Percentiles rank a stretch among this genome's conserved stretches.
phyloP scores from a whole-genome alignment of 1,140 invertebrate genomes.

The Zelostemma sp. region DNA sequence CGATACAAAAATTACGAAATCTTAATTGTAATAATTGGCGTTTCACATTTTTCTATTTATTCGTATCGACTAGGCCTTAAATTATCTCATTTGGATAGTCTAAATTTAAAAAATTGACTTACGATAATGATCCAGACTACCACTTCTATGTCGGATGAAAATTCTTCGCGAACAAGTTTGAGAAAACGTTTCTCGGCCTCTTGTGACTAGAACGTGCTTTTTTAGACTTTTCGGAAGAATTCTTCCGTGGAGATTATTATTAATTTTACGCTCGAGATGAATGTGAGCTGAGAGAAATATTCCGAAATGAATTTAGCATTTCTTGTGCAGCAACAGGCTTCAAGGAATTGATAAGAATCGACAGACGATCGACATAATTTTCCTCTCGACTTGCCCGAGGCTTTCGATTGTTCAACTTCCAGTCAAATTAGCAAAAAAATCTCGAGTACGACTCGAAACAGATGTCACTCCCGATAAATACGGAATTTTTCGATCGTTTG shows the following conservation, averaged over 20 bases:
- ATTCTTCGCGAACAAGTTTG: background rate
- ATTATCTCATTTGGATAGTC: background rate
- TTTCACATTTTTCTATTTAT: conserved; percentile 1
- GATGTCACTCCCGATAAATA: no score
- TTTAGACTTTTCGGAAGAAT: background rate
- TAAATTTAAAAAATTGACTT: conserved; percentile 3
- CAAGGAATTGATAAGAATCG: background rate
- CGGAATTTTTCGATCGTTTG: no score
- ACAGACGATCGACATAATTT: no score
- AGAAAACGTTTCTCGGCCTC: background rate
- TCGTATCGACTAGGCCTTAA: background rate
- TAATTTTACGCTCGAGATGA: background rate
- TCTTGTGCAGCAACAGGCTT: background rate
- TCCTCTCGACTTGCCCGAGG: background rate
- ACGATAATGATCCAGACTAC: background rate
- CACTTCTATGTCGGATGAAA: background rate
- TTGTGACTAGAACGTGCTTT: background rate
- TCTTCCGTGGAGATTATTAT: background rate
- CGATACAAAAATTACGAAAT: conserved; percentile 9
- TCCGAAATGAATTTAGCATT: background rate
- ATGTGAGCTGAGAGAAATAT: background rate
- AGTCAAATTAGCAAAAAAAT: background rate
- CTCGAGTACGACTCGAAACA: background rate
- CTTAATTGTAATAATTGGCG: conserved; percentile 3
- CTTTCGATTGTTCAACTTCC: background rate